Evolutionary conservation across 2,797 vertebrate species (phyloP), one percentile per base, ranked within the genome.

Genomic region (Steatocranus sp.): DNA sequence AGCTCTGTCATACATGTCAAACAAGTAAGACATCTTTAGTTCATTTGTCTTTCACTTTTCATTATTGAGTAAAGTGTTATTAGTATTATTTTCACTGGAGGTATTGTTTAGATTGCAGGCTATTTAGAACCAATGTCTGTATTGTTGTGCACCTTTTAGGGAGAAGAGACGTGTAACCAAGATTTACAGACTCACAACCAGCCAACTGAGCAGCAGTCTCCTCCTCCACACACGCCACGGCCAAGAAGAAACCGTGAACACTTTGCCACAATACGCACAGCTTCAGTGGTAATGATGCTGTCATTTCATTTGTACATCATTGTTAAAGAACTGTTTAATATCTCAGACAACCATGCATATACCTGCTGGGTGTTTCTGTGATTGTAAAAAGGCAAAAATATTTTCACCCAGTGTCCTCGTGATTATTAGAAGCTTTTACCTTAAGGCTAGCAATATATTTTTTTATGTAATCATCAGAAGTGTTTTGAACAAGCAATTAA

Each of bases 201-300:
- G 87, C 96, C 96, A 25, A 95, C 96, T 7, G 98, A 99, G 91
- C 96, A 97, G 27, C 98, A 99, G 85, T 97, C 97, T 80, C 97
- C 97, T 25, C 96, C 98, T 63, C 91, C 92, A 81, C 97, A 98
- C 88, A 97, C 97, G 6, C 97, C 98, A 83, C 97, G 97, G 89
- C 98, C 98, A 84, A 97, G 97, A 93, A 97, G 98, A 87, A 99
- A 99, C 93, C 95, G 99, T 80, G 98, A 99, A 96, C 98, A 99
- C 95, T 99, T 99, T 95, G 98, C 98, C 92, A 99, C 99, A 34
- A 99, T 99, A 95, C 97, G 99, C 93, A 99, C 99, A 84, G 98
- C 97, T 15, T 99, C 99, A 49, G 96, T 99, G 97, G 99, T 99
- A 96, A 84, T 93, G 90, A 80, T 3, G 12, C 34, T 48, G 20